These are phyloP conservation scores for Heliconius hermathena DNA, from an alignment of 1,140 invertebrate genomes.

Conservation along the genomic window DNA sequence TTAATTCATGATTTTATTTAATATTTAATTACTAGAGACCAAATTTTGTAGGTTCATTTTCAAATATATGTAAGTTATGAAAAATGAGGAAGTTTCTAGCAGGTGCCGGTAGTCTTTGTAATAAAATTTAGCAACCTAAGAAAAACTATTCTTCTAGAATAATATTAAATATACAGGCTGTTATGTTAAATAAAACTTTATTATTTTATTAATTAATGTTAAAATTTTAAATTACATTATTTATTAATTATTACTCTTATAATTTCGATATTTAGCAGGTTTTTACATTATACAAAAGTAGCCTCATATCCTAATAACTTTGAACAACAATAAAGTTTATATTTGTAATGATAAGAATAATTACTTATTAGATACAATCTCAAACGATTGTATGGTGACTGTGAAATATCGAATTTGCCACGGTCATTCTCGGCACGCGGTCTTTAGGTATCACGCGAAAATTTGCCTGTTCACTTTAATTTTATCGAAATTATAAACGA, in stretches of 20 bases:
- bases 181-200: neutral
- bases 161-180: neutral
- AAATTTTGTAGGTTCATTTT: too few relatives aligned
- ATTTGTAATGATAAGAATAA: constrained; percentile 25
- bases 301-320: neutral
- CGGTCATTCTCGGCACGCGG: constrained; percentile 66
- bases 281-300: neutral
- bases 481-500: neutral
- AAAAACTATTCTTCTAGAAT: neutral
- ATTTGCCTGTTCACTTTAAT: constrained; percentile 15
- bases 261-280: neutral
- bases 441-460: constrained; percentile 30
- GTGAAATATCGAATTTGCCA: constrained; percentile 73
- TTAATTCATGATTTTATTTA: too few relatives aligned
- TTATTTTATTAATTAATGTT: too few relatives aligned
- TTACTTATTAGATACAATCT: constrained; percentile 60
- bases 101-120: neutral
- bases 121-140: neutral
- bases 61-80: too few relatives aligned
- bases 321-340: constrained; percentile 21
- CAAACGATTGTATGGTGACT: constrained; percentile 71
- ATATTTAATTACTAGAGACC: too few relatives aligned
- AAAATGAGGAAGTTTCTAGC: too few relatives aligned
- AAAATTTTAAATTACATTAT: too few relatives aligned
- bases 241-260: too few relatives aligned